phyloP scores from a whole-genome alignment of 2,113 vertebrate genomes.

The Spermophilus dauricus region DNA sequence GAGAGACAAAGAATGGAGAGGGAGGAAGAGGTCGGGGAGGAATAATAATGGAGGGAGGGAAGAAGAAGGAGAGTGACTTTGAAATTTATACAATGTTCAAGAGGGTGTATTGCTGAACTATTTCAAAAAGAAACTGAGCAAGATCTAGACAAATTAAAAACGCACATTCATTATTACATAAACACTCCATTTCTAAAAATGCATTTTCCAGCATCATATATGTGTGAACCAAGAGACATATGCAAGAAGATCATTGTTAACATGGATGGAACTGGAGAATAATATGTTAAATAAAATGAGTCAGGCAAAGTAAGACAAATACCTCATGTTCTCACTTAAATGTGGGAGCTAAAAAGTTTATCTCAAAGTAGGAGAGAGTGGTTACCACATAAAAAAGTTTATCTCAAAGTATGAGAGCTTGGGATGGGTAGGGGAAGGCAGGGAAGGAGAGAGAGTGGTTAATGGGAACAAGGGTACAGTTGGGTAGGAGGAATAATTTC shows the following conservation, averaged over 20 bases:
- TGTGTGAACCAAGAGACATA: background rate
- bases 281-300: no score
- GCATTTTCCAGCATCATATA: background rate
- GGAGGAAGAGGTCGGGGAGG: background rate
- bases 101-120: background rate
- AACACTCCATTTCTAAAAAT: background rate
- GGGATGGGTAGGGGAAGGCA: background rate
- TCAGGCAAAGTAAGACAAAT: background rate
- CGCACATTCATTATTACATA: background rate
- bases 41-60: background rate
- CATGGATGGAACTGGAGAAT: background rate
- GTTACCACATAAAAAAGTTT: background rate
- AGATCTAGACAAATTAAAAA: conserved; percentile 34
- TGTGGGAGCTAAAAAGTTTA: background rate
- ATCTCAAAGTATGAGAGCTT: background rate
- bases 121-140: conserved; percentile 29
- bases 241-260: background rate
- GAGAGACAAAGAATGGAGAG: background rate
- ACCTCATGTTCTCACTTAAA: background rate
- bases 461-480: no score
- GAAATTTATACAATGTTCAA: background rate
- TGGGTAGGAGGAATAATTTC: background rate
- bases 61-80: background rate
- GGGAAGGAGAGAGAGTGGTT: background rate
- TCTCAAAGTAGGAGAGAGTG: background rate